A percentile compares a stretch with the other conserved stretches of the same genome.
Conservation (phyloP, 2,113 vertebrate species). For the Budorcas taxicolor region DNA sequence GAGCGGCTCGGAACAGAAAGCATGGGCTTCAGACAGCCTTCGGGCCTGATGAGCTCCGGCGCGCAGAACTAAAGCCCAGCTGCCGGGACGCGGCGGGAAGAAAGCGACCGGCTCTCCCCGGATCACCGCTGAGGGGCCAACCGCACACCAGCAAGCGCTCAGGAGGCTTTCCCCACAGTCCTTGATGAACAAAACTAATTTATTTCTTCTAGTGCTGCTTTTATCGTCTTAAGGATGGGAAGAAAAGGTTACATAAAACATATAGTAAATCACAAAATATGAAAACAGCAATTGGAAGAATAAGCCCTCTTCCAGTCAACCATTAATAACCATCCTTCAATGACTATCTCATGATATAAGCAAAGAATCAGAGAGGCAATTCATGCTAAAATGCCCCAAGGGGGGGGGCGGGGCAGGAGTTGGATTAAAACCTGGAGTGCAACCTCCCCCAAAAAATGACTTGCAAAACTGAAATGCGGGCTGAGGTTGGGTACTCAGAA, state of each 20-base stretch:
- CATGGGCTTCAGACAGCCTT: neutral
- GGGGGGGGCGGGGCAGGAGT: neutral
- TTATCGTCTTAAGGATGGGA: slow-evolving; percentile 14
- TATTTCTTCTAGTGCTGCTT: slow-evolving; percentile 52
- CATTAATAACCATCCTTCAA: slow-evolving; percentile 67
- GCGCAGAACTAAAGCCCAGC: neutral
- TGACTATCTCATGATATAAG: slow-evolving; percentile 66
- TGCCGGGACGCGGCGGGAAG: neutral
- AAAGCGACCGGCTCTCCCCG: neutral
- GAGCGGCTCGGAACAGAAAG: neutral
- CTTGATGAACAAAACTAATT: slow-evolving; percentile 20
- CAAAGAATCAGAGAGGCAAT: slow-evolving; percentile 70
- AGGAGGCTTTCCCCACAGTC: neutral
- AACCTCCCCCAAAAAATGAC: slow-evolving; percentile 49
- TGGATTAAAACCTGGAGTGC: slow-evolving; percentile 54
- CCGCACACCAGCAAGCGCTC: neutral
- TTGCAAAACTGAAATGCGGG: slow-evolving; percentile 37
- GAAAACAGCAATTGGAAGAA: slow-evolving; percentile 67
- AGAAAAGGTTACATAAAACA: slow-evolving; percentile 59
- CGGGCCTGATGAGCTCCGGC: neutral
- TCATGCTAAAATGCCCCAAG: slow-evolving; percentile 49
- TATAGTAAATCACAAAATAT: slow-evolving; percentile 66
- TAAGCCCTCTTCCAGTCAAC: slow-evolving; percentile 72
- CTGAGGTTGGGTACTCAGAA: neutral
- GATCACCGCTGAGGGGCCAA: neutral